These are phyloP conservation scores for Mayetiola destructor DNA, from an alignment of 2,888 invertebrate genomes.

Conservation along the genomic window DNA sequence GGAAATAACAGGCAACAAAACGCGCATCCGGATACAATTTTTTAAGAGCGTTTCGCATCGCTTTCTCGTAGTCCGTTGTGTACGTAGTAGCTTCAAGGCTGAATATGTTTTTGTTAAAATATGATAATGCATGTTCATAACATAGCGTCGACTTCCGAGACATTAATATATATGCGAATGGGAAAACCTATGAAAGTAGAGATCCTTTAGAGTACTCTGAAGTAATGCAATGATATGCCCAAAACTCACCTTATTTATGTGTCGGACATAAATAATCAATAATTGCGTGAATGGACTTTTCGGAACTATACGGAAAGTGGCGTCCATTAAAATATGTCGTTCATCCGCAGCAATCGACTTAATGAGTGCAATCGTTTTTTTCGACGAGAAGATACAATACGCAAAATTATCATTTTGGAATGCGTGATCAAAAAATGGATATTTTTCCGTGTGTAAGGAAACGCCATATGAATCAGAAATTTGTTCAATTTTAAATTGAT, in stretches of 20 bases:
- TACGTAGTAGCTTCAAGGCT: neutral
- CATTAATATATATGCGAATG: neutral
- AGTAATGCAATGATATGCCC: neutral
- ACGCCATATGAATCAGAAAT: neutral
- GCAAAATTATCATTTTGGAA: neutral
- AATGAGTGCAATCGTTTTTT: neutral
- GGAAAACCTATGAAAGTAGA: neutral
- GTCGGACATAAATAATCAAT: neutral
- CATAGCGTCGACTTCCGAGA: neutral
- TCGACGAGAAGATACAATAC: neutral
- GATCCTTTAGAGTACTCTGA: too few relatives aligned
- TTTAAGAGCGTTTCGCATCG: neutral
- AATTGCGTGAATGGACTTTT: neutral
- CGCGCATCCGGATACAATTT: neutral
- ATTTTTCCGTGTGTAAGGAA: neutral
- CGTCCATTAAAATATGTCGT: neutral
- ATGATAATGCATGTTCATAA: neutral
- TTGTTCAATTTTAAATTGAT: neutral
- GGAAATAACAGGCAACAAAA: neutral
- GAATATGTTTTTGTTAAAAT: neutral
- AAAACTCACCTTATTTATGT: neutral
- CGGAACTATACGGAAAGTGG: neutral
- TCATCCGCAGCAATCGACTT: neutral
- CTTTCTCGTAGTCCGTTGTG: neutral
- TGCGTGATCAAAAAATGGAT: neutral